Evolutionary conservation across 1,140 invertebrate genomes (phyloP).

Genomic region (Agrilus planipennis): DNA sequence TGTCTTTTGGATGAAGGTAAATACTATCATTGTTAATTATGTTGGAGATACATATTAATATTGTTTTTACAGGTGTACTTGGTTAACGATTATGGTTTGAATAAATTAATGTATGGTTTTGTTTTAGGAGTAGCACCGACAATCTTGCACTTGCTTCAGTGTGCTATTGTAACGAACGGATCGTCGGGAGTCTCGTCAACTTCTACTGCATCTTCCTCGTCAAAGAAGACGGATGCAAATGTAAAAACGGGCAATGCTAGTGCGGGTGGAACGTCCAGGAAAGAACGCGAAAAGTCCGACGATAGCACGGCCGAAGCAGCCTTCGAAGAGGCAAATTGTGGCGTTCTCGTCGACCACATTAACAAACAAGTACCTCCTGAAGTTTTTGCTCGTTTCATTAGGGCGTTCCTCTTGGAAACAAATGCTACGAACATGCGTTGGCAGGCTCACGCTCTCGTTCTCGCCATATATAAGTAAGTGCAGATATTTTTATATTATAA

Average conservation of each 20-base stretch:
- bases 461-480: constrained; percentile 72
- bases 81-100: constrained; percentile 2
- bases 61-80: constrained; percentile 8
- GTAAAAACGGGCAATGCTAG: constrained; percentile 14
- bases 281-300: constrained; percentile 54
- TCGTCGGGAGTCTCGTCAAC: background rate
- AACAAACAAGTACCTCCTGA: constrained; percentile 55
- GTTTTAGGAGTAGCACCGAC: constrained; percentile 67
- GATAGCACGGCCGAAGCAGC: constrained; percentile 52
- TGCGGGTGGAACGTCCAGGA: constrained; percentile 25
- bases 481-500: constrained; percentile 1
- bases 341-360: constrained; percentile 57
- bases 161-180: constrained; percentile 58
- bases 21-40: background rate
- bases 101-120: background rate
- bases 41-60: background rate
- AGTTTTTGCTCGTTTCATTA: constrained; percentile 68
- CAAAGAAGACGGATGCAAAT: constrained; percentile 2
- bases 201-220: too few relatives aligned
- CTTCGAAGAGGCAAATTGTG: constrained; percentile 59
- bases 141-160: constrained; percentile 79
- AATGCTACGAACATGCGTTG: constrained; percentile 87
- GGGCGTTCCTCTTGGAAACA: constrained; percentile 85
- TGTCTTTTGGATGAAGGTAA: constrained; percentile 73
- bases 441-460: constrained; percentile 83